A percentile compares a stretch with the other conserved stretches of the same genome.
Conservation (phyloP, 2,888 invertebrate genomes). For the Hyalella azteca region DNA sequence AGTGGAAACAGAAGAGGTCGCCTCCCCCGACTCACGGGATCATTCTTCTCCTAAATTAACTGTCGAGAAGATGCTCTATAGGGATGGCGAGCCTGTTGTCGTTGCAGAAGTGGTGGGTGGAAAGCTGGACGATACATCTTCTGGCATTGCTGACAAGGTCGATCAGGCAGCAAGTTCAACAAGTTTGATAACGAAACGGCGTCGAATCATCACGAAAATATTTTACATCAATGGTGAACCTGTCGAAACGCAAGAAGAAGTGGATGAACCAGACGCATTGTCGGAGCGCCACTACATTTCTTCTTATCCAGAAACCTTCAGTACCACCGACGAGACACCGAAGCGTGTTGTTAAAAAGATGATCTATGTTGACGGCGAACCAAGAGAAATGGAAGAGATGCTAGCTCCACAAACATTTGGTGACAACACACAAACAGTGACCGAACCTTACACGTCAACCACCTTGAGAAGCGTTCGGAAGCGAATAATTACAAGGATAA, state of each 20-base stretch:
- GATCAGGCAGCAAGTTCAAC: too few species aligned
- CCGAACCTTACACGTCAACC: constrained; percentile 22
- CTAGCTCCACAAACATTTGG: constrained; percentile 13
- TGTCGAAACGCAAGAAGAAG: constrained; percentile 26
- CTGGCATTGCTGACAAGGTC: too few species aligned
- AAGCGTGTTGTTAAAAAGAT: constrained; percentile 39
- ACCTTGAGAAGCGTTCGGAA: constrained; percentile 16
- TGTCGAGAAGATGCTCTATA: constrained; percentile 42
- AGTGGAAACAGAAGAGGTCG: constrained; percentile 52
- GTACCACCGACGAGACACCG: neutral
- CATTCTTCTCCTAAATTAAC: constrained; percentile 13
- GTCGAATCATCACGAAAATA: constrained; percentile 37
- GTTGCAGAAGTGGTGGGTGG: constrained; percentile 6
- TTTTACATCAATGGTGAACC: constrained; percentile 40
- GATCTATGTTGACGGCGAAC: constrained; percentile 37
- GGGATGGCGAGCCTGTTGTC: constrained; percentile 46
- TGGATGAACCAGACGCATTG: constrained; percentile 23
- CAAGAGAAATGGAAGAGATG: constrained; percentile 41
- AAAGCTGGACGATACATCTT: neutral
- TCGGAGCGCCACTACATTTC: constrained; percentile 41
- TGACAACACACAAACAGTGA: neutral
- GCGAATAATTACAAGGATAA: constrained; percentile 21
- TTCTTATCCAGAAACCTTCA: neutral
- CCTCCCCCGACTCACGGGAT: constrained; percentile 6
- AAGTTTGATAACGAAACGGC: neutral